Evolutionary conservation across 2,113 vertebrate species (phyloP).

Genomic region (Ursus arctos): DNA sequence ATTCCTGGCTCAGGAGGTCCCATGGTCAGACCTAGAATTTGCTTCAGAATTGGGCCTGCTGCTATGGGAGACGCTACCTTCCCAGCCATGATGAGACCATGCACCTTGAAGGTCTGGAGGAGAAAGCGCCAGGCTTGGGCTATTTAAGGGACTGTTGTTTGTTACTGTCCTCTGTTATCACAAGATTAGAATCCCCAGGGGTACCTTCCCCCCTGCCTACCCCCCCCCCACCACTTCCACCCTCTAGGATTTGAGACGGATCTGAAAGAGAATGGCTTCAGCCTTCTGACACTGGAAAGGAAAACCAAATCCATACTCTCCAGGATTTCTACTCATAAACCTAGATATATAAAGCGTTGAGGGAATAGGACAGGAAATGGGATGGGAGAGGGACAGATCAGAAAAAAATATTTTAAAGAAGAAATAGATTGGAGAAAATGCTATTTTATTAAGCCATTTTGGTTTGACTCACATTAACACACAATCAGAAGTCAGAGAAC

Average conservation of each 20-base stretch:
- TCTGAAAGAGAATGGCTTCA: background rate
- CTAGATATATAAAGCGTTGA: background rate
- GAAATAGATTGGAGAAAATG: constrained; percentile 29
- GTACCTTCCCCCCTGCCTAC: background rate
- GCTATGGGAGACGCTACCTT: background rate
- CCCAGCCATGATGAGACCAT: background rate
- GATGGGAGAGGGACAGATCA: background rate
- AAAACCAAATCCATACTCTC: background rate
- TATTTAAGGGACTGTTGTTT: background rate
- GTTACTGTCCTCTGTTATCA: background rate
- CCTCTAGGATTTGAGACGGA: background rate
- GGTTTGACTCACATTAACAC: background rate
- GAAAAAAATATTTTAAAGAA: constrained; percentile 27
- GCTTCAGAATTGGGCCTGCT: constrained; percentile 20
- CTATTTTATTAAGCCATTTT: constrained; percentile 42
- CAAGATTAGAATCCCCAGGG: background rate
- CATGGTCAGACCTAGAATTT: constrained; percentile 28
- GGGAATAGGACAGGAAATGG: background rate
- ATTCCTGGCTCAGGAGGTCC: background rate
- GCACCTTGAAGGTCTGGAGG: background rate
- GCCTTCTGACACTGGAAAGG: background rate
- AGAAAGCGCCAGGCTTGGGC: background rate
- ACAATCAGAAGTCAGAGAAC: background rate
- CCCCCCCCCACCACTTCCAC: background rate
- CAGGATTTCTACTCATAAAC: background rate